Base-by-base conservation (phyloP, 2,797 vertebrate species). In the Sebastes umbrosus region DNA sequence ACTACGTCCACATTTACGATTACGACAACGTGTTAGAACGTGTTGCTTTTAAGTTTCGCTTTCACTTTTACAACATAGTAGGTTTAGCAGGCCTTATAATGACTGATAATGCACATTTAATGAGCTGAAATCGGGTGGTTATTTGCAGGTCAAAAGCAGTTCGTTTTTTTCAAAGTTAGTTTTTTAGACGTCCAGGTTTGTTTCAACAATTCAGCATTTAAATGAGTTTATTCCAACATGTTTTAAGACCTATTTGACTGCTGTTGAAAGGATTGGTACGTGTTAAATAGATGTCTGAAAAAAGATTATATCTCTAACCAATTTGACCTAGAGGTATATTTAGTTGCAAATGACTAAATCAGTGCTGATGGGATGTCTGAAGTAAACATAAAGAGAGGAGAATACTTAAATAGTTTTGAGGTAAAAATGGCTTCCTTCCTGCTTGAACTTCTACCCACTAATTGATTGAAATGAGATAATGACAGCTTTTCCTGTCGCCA, bases 391-490 rank as follows among this genome's bases (percentile, higher is more conserved):
- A 52, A 46, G 16, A 46, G 16, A 67, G n/a, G 24, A 25, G 12
- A n/a, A 31, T 12, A 55, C 25, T 64, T 68, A 69, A 75, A 79
- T 50, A 31, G 71, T 62, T 79, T 5, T 2, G 58, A 68, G 76
- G 83, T 81, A 71, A 76, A 90, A 87, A 86, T 46, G 7, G 10
- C 22, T 16, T 22, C 36, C 57, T 90, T 93, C 88, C 91, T 90
- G 93, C 72, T 80, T 75, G 20, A 84, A 91, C 79, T 67, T 85
- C 73, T 75, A 69, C 59, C 54, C 73, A 69, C 89, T 93, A 93
- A 94, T 94, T 93, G 90, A 93, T 92, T 91, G 81, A 89, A 94
- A 92, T 91, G 75, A 93, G 91, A 93, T 94, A 94, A 94, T 93
- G 83, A 91, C 83, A 83, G 80, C 87, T 91, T 92, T 94, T 94